Evolutionary conservation across 2,113 vertebrate genomes (phyloP), one percentile per base, ranked within the genome.

Genomic region (Ascaphus truei): DNA sequence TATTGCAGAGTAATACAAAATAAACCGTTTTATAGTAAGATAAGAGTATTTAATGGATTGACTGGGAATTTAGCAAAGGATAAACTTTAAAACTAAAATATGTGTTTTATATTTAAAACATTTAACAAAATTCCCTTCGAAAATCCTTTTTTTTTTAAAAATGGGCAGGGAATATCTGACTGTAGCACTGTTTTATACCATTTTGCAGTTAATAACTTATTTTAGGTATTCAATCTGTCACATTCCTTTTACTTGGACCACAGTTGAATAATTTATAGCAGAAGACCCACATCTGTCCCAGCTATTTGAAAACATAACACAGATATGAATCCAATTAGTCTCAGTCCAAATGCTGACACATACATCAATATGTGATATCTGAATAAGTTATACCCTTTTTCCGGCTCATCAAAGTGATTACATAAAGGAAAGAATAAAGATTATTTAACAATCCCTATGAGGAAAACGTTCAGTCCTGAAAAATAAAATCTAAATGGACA

Each of bases 171-270:
- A 45, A 5, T 7, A 4, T 60, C 67, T 72, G 69, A 72, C 71
- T 66, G 47, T 71, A 76, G 43, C 73, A 79, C 80, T 86, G 86
- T 71, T 86, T 85, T 83, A 80, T 88, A 77, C 77, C 61, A n/a
- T 75, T 51, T 79, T 86, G 72, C 88, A 90, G 86, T 81, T 89
- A 89, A 91, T 92, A 88, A 92, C 76, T 92, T 90, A 89, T 71
- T 81, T 74, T 62, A 73, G 77, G 83, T 83, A 89, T 88, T 90
- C 89, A 85, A 88, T 83, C 78, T 89, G 89, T 88, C 90, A 91
- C 86, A 91, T 92, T 89, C 87, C 83, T 90, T 86, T 83, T 82
- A 81, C 80, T 81, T 79, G 56, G 73, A 73, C 68, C 55, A 83
- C 60, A 76, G 77, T 66, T 82, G 85, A 89, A 86, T 73, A 90